Conservation (phyloP, 2,797 vertebrate genomes). For the Ambastaia sidthimunki region DNA sequence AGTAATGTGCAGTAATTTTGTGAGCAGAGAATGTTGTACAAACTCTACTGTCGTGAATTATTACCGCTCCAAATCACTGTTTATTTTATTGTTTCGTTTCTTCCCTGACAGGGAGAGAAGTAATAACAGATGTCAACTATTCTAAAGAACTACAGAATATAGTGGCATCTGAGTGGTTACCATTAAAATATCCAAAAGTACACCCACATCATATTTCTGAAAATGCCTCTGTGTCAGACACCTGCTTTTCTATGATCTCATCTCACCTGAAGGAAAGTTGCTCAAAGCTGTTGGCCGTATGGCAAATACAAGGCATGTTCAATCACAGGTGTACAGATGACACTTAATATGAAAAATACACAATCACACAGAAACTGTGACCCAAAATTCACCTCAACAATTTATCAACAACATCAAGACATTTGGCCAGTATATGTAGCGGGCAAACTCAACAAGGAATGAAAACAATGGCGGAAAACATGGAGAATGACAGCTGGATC, state of each 20-base stretch:
- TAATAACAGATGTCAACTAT: not conserved
- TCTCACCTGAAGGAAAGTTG: not conserved
- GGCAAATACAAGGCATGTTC: slow-evolving; percentile 13
- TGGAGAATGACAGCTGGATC: slow-evolving; percentile 55
- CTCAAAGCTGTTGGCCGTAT: slow-evolving; percentile 6
- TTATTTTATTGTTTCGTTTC: no score
- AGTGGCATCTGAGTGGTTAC: slow-evolving; percentile 68
- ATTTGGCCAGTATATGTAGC: slow-evolving; percentile 62
- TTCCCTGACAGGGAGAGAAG: no score
- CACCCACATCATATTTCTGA: slow-evolving; percentile 5
- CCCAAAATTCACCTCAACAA: slow-evolving; percentile 58
- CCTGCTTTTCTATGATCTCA: slow-evolving; percentile 10
- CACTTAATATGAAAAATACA: slow-evolving; percentile 30
- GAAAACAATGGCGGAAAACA: slow-evolving; percentile 33
- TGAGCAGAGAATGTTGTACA: no score
- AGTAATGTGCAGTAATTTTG: not conserved
- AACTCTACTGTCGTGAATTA: no score
- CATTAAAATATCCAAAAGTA: slow-evolving; percentile 36
- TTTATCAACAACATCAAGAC: slow-evolving; percentile 72
- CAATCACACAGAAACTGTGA: slow-evolving; percentile 14
- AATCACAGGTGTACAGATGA: slow-evolving; percentile 29
- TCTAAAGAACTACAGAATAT: slow-evolving; percentile 34
- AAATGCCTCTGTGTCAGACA: not conserved
- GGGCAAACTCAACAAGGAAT: not conserved
- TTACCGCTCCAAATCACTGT: no score